These are phyloP conservation scores for Myxocyprinus asiaticus DNA, from an alignment of 2,113 vertebrate genomes.

Conservation along the genomic window DNA sequence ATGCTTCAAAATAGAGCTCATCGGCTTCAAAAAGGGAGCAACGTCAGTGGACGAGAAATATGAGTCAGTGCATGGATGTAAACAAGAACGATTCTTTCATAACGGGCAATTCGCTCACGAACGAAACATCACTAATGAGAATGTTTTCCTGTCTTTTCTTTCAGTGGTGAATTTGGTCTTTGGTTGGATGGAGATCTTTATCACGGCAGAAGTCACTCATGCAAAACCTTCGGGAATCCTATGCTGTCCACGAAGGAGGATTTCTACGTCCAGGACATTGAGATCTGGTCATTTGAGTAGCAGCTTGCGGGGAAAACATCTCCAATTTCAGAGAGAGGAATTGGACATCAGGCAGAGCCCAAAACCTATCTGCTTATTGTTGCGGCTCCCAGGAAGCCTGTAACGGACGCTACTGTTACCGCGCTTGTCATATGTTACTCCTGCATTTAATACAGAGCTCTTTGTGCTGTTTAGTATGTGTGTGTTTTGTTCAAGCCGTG, in stretches of 20 bases:
- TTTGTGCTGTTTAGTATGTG: constrained; percentile 72
- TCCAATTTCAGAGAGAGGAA: constrained; percentile 47
- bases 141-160: constrained; percentile 50
- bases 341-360: constrained; percentile 69
- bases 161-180: constrained; percentile 94
- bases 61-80: too few relatives aligned
- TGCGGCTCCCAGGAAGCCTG: constrained; percentile 60
- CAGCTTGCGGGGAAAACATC: constrained; percentile 45
- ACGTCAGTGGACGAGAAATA: too few relatives aligned
- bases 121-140: too few relatives aligned
- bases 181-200: constrained; percentile 99
- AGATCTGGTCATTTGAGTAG: constrained; percentile 98
- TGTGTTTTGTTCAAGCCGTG: constrained; percentile 72
- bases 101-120: too few relatives aligned
- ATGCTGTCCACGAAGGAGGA: constrained; percentile 97
- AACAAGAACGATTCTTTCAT: too few relatives aligned
- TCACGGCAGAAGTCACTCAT: constrained; percentile 97
- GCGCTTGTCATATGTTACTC: constrained; percentile 74
- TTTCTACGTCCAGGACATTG: constrained; percentile 99
- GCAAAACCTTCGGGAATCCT: constrained; percentile 97
- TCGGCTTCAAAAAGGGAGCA: too few relatives aligned
- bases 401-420: constrained; percentile 63
- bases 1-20: too few relatives aligned
- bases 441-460: constrained; percentile 74
- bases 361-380: constrained; percentile 81